phyloP scores from a whole-genome alignment of 2,113 vertebrate genomes.

The Siniperca chuatsi region DNA sequence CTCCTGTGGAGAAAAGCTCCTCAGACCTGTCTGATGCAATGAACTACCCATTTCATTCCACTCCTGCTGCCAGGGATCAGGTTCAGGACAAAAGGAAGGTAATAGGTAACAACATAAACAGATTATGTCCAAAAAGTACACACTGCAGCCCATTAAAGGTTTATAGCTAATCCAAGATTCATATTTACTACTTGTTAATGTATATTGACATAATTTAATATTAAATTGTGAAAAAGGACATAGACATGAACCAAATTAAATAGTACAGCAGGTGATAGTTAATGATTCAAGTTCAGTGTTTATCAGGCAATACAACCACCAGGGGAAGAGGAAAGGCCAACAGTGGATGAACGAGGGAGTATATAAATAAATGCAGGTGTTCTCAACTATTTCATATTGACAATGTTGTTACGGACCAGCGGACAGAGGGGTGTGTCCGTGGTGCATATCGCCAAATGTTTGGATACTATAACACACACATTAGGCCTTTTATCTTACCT shows the following conservation, averaged over 20 bases:
- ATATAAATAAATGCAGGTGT: neutral
- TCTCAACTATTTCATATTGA: neutral
- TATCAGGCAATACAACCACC: neutral
- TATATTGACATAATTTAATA: neutral
- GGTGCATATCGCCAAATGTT: neutral
- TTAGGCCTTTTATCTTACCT: neutral
- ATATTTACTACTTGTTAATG: conserved; percentile 16
- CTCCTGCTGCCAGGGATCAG: conserved; percentile 41
- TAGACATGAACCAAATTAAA: conserved; percentile 9
- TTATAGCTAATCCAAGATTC: conserved; percentile 11
- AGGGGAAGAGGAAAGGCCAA: neutral
- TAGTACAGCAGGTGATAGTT: neutral
- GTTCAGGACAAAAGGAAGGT: conserved; percentile 60
- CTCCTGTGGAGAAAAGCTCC: conserved; percentile 73
- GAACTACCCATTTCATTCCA: conserved; percentile 74
- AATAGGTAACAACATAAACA: conserved; percentile 55
- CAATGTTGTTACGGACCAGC: neutral
- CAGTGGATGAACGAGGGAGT: neutral
- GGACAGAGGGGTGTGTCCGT: neutral
- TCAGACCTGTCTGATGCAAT: conserved; percentile 78
- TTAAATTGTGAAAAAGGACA: conserved; percentile 11
- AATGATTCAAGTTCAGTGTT: neutral
- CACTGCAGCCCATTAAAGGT: conserved; percentile 33
- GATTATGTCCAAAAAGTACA: conserved; percentile 47
- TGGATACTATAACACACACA: neutral